Conservation (phyloP, 2,888 invertebrate species). For the Diaperis boleti region DNA sequence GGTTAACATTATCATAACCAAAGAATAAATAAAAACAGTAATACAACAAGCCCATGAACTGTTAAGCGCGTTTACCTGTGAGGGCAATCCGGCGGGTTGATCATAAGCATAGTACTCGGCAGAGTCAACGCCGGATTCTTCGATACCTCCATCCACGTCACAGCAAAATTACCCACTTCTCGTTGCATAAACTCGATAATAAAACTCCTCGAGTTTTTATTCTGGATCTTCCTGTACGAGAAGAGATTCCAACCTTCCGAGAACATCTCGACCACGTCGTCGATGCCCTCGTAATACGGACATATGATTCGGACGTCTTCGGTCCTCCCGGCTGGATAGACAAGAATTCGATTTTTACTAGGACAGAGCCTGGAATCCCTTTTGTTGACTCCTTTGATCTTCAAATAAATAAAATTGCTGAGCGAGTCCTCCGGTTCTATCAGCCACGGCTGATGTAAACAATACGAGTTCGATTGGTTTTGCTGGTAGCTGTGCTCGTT, state of each 20-base stretch:
- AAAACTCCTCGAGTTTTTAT: constrained; percentile 73
- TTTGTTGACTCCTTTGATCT: constrained; percentile 75
- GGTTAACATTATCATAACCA: too few relatives aligned
- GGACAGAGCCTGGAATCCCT: constrained; percentile 68
- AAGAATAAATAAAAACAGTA: too few relatives aligned
- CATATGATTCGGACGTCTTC: constrained; percentile 75
- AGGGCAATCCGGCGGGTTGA: constrained; percentile 75
- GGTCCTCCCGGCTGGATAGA: constrained; percentile 78
- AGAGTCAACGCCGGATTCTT: constrained; percentile 72
- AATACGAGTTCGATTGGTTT: constrained; percentile 68
- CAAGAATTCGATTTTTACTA: constrained; percentile 78
- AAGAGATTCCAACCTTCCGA: constrained; percentile 71
- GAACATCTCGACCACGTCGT: constrained; percentile 74
- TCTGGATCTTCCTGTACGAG: constrained; percentile 67
- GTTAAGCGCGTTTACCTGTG: constrained; percentile 65
- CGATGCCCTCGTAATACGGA: constrained; percentile 67
- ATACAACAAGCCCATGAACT: too few relatives aligned
- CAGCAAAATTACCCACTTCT: constrained; percentile 79
- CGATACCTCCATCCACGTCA: constrained; percentile 84
- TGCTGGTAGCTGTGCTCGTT: constrained; percentile 69
- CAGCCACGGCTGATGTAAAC: constrained; percentile 82
- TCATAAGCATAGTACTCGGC: constrained; percentile 68
- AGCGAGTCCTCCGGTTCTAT: constrained; percentile 80
- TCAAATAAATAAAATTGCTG: constrained; percentile 79
- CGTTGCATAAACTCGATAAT: constrained; percentile 81